Evolutionary conservation across 2,888 invertebrate species (phyloP), one percentile per base, ranked within the genome.

Genomic region (Parnassius glacialis): DNA sequence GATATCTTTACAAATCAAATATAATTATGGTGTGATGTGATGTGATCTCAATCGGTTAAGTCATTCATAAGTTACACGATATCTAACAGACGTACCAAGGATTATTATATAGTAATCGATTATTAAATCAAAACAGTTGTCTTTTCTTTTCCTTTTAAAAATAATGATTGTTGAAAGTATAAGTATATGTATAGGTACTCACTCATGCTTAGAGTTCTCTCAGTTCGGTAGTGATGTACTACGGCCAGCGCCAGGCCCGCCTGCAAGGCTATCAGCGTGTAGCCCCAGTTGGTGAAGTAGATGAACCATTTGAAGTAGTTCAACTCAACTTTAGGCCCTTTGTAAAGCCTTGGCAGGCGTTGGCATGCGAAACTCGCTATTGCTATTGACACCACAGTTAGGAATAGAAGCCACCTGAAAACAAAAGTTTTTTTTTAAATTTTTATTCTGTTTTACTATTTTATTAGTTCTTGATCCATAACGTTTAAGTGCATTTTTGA

Each of bases 281-380:
- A 92, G 47, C 95, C 95, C 95, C 95, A 95, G 80, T 95, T 94
- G 11, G 95, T 95, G 72, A 95, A 92, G 79, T 94, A 95, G 67
- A 95, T 94, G 62, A 93, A 92, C 95, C 95, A 95, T 73, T 94
- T 94, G 67, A 89, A 87, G 71, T 88, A 84, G 76, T 91, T 92
- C 47, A 89, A 74, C 66, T 87, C 79, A 41, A 83, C 69, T 47
- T 78, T 76, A 1, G 88, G 84, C 0, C 88, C 85, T 3, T 83
- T 75, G 68, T 90, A 85, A 9, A 74, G 70, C 1, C 73, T 74
- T 10, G 90, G 87, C 50, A 93, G 76, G 1, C 75, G 79, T 69
- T 90, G 91, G 65, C 84, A 84, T 11, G 80, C 77, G 69, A 91
- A 91, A 77, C 92, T 83, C 12, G 92, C 81, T 34, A 93, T 80